These are phyloP conservation scores for Gavia stellata DNA, from an alignment of 2,113 vertebrate genomes.

Conservation along the genomic window DNA sequence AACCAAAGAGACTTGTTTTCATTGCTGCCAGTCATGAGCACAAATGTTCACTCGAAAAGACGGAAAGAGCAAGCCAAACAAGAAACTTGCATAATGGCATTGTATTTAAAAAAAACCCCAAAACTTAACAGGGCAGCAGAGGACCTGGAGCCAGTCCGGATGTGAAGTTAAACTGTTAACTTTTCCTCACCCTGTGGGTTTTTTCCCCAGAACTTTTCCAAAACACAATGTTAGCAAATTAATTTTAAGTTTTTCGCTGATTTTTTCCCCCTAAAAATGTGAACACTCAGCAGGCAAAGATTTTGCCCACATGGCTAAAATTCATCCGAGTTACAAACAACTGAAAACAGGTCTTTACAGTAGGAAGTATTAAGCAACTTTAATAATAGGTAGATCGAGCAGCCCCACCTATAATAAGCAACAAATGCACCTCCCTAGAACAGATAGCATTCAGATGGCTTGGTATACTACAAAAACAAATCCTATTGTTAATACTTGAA, in stretches of 20 bases:
- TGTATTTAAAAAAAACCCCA: not conserved
- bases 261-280: not conserved
- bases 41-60: not conserved
- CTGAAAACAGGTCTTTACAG: slow-evolving; percentile 15
- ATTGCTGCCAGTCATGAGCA: slow-evolving; percentile 21
- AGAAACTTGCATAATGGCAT: not conserved
- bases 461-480: not conserved
- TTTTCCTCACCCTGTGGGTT: not conserved
- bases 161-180: not conserved
- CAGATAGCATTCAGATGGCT: slow-evolving; percentile 16
- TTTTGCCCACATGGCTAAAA: slow-evolving; percentile 1
- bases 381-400: slow-evolving; percentile 35
- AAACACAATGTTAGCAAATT: not conserved
- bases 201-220: not conserved
- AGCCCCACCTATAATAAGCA: slow-evolving; percentile 46
- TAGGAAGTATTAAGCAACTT: slow-evolving; percentile 50
- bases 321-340: not conserved
- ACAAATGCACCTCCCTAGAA: slow-evolving; percentile 35
- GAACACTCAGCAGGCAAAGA: not conserved
- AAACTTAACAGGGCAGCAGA: not conserved
- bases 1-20: slow-evolving; percentile 41
- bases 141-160: not conserved
- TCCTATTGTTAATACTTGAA: not conserved
- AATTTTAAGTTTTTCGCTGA: not conserved
- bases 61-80: slow-evolving; percentile 25